phyloP scores from a whole-genome alignment of 2,888 invertebrate species.

The Tholera decimalis region DNA sequence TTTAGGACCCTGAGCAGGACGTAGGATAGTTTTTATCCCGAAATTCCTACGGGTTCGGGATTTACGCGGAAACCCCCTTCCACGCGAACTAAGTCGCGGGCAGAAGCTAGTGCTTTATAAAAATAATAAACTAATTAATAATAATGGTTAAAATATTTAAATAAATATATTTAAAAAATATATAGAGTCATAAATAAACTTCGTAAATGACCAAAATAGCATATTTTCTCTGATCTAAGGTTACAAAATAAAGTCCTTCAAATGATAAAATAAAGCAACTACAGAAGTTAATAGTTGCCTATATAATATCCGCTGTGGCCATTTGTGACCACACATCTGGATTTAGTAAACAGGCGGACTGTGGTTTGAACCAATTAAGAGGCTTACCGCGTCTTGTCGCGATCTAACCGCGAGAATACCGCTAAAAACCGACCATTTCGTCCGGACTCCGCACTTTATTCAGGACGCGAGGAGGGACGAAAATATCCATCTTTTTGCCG shows the following conservation, averaged over 20 bases:
- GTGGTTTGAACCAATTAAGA: constrained; percentile 29
- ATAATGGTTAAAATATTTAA: no score
- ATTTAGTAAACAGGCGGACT: constrained; percentile 34
- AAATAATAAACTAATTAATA: no score
- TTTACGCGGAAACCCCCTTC: no score
- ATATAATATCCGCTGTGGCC: constrained; percentile 8
- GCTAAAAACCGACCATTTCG: constrained; percentile 51
- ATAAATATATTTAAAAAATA: no score
- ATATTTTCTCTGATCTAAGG: not conserved
- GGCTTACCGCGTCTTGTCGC: constrained; percentile 42
- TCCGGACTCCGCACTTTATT: constrained; percentile 22
- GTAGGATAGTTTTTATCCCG: no score
- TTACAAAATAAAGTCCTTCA: not conserved
- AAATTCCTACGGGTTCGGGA: no score
- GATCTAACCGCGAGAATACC: constrained; percentile 36
- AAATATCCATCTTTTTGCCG: constrained; percentile 45
- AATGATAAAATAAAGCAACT: no score
- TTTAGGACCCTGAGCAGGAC: no score
- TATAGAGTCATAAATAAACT: no score
- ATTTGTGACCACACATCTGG: constrained; percentile 29
- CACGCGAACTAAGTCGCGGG: no score
- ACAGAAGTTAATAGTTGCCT: no score
- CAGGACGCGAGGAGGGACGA: constrained; percentile 26
- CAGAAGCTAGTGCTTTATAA: no score
- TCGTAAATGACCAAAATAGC: not conserved